phyloP scores from a whole-genome alignment of 2,888 invertebrate species.

The Rotaria macrura region DNA sequence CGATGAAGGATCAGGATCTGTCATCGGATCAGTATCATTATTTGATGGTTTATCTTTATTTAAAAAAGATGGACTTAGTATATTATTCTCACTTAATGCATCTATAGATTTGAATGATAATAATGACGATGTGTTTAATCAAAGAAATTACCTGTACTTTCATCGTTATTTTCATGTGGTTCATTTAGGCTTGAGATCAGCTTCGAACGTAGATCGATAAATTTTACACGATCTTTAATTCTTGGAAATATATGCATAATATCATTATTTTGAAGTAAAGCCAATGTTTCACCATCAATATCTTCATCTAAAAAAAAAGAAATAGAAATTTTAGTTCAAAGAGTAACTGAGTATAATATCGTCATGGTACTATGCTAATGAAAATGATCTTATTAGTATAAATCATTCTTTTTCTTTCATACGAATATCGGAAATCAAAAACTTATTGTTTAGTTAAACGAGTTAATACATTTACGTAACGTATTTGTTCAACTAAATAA shows the following conservation, averaged over 20 bases:
- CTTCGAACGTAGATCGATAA: neutral
- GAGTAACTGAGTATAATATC: too few relatives aligned
- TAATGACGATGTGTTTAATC: neutral
- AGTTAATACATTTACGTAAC: too few relatives aligned
- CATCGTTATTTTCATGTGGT: neutral
- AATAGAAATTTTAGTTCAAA: neutral
- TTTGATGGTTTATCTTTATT: neutral
- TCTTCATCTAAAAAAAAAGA: neutral
- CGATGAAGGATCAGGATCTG: neutral
- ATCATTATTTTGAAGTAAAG: neutral
- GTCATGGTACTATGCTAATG: too few relatives aligned
- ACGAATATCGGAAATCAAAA: too few relatives aligned
- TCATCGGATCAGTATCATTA: neutral
- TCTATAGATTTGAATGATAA: neutral
- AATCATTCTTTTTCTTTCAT: too few relatives aligned
- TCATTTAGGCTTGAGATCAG: neutral
- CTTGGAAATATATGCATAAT: neutral
- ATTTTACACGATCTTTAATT: constrained; percentile 4
- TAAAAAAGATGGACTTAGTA: neutral
- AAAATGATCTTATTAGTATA: too few relatives aligned
- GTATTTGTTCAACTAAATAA: too few relatives aligned
- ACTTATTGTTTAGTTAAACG: too few relatives aligned
- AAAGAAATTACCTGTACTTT: neutral
- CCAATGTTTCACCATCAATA: neutral
- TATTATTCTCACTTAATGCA: neutral